Conservation (phyloP, 2,113 vertebrate genomes). For the Cephalophus harveyi region DNA sequence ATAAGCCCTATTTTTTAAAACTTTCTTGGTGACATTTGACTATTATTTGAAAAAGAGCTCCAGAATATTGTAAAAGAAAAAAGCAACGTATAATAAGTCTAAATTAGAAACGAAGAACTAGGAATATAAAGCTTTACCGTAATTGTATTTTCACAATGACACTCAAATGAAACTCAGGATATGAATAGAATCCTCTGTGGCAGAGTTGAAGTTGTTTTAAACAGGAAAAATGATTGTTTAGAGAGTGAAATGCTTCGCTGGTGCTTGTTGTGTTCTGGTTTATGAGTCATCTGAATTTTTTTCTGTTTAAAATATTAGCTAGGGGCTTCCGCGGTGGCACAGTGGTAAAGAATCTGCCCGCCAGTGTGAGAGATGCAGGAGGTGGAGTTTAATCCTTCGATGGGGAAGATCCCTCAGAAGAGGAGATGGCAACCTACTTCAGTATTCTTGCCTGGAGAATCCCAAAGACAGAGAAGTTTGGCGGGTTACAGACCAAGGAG, state of each 20-base stretch:
- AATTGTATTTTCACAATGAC: not conserved
- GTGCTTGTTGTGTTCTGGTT: not conserved
- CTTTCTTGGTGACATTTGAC: slow-evolving; percentile 44
- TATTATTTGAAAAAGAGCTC: not conserved
- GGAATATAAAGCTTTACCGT: not conserved
- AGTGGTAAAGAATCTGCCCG: not conserved
- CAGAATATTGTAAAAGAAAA: not conserved
- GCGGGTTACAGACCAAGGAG: not conserved
- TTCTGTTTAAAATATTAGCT: not conserved
- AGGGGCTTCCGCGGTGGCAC: not conserved
- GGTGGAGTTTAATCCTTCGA: not conserved
- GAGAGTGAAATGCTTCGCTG: not conserved
- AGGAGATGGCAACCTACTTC: not conserved
- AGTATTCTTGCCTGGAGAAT: not conserved
- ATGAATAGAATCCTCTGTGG: not conserved
- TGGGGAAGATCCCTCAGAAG: not conserved
- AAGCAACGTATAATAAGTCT: not conserved
- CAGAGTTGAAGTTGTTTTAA: not conserved
- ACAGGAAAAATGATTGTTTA: not conserved
- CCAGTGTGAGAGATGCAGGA: not conserved
- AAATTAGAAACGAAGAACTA: not conserved
- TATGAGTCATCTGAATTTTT: not conserved
- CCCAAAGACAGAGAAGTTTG: not conserved
- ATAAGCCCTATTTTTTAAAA: not conserved
- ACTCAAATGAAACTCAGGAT: not conserved